Evolutionary conservation across 2,113 vertebrate species (phyloP), one percentile per base, ranked within the genome.

Genomic region (Rhabdornis inornatus): DNA sequence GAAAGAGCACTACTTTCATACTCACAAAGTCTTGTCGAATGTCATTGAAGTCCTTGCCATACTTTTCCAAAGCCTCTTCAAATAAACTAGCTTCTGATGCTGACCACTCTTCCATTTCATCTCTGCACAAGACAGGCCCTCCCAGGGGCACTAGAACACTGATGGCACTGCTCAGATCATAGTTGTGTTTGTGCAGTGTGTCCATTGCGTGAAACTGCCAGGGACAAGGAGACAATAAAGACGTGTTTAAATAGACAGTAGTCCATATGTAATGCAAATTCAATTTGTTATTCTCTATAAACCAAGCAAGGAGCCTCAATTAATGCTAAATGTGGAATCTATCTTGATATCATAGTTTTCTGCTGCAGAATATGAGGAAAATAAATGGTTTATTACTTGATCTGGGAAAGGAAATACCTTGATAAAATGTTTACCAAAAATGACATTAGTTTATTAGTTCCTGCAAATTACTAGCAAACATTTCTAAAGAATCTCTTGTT

Each of bases 51-150:
- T 99, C 99, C 97, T 99, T 99, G 94, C 99, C 99, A 52, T 99
- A 99, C 96, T 99, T 99, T 96, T 99, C 99, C 96, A 99, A 92
- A 9, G 99, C 99, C 93, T 99, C 99, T 96, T 99, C 99, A 86
- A 99, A 99, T 96, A 99, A 98, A 97, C 98, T 99, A 13, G 99
- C 99, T 97, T 99, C 99, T 16, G 99, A 99, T 42, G 99, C 99
- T 24, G 99, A 99, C 99, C 99, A 99, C 97, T 99, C 99, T 95
- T 99, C 99, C 99, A 99, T 99, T 97, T 99, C 99, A 77, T 99
- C 99, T 97, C 99, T 98, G 95, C 99, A 99, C 56, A 99, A 97
- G 86, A 99, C 99, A 9, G 99, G 99, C 50, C 99, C 99, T 35
- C 99, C 99, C 45, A 99, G 98, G 11, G 99, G 99, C 75, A 99